A percentile compares a stretch with the other conserved stretches of the same genome.
Conservation (phyloP, 1,140 invertebrate genomes). For the Drosophila ogumai region DNA sequence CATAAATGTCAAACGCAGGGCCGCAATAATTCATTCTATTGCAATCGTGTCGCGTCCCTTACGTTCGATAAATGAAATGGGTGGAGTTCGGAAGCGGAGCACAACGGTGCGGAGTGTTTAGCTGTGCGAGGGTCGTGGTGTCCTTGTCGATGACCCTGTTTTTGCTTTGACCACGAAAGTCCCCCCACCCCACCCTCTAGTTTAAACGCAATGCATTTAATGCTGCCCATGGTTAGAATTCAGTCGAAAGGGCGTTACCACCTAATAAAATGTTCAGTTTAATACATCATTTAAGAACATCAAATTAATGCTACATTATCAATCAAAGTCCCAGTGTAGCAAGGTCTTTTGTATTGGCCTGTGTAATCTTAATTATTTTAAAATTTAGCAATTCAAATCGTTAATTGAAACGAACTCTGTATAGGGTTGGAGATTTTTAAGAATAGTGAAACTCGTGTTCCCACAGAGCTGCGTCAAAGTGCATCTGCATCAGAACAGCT, state of each 20-base stretch:
- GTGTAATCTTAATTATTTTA: too few species aligned
- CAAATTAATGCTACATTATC: too few species aligned
- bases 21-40: conserved; percentile 62
- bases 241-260: background rate
- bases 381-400: too few species aligned
- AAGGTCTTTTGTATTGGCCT: too few species aligned
- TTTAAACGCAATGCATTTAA: background rate
- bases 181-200: background rate
- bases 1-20: conserved; percentile 70
- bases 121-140: background rate
- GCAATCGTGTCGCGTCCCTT: conserved; percentile 39
- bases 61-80: conserved; percentile 49
- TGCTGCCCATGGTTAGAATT: background rate
- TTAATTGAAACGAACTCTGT: too few species aligned
- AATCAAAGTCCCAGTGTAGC: too few species aligned
- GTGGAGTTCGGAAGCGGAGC: background rate
- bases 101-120: background rate
- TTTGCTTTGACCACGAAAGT: conserved; percentile 31
- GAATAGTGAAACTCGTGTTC: too few species aligned
- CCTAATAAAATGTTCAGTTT: background rate
- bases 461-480: too few species aligned
- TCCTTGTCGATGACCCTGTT: background rate
- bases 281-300: background rate
- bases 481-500: too few species aligned
- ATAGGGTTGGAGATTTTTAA: too few species aligned